Base-by-base conservation (phyloP, 92 coral and sea anemone species). In the Epizoanthus stellaris region DNA sequence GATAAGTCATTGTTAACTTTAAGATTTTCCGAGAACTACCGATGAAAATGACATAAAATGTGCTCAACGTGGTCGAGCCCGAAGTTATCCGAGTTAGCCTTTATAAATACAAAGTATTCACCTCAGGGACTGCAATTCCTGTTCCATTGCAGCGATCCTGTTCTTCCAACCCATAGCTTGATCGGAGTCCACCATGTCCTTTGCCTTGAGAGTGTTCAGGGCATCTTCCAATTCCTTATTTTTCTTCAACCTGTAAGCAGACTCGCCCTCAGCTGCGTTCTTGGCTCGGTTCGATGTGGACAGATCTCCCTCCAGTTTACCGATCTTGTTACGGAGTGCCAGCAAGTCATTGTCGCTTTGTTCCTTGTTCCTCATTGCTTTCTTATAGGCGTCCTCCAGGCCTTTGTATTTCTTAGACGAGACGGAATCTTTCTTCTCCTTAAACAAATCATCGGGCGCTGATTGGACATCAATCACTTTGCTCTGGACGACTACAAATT, bases 141-240 rank as follows among this genome's bases (percentile, higher is more conserved):
- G 98, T 64, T 92, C 93, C 72, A 92, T 63, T 70, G 80, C 92
- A 45, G 98, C 86, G 10, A 87, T 88, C 82, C 72, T 88, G 87
- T 94, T 92, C 87, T 94, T 94, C 98, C 98, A 94, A 58, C 85
- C 88, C 42, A 92, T 84, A 15, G 98, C 98, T 53, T 94, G 95
- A 17, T 85, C 90, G 75, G 93, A 85, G 73, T 94, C 98, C 58
- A 94, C 93, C 95, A 88, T 92, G 83, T 94, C 95, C 75, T 87
- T 92, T 34, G 95, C 75, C 68, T 94, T 95, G 30, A 92, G 88
- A 70, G 86, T 91, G 54, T 92, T 85, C 54, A 94, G 84, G 4
- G 91, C 89, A 15, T 86, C 95, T 77, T 97, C 96, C 88, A 97
- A 74, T 73, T 97, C 97, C 30, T 89, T 85, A 62, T 95, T 92